Evolutionary conservation across 1,140 invertebrate genomes (phyloP).

Genomic region (Palaemon carinicauda): DNA sequence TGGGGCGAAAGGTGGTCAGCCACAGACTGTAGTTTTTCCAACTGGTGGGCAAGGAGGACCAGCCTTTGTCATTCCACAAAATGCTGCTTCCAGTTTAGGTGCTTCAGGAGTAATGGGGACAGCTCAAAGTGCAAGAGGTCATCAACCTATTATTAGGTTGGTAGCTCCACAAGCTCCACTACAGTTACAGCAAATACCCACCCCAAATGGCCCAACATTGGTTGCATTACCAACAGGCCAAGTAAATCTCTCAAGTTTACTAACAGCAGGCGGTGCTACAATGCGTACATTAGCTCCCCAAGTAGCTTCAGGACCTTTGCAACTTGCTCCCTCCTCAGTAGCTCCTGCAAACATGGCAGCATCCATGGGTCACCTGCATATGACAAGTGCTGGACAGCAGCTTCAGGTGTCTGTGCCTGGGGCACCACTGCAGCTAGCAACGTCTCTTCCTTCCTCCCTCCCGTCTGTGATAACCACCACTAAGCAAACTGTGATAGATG

Average conservation of each 20-base stretch:
- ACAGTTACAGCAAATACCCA: slow-evolving; percentile 68
- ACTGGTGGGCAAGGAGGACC: slow-evolving; percentile 35
- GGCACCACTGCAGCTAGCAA: slow-evolving; percentile 39
- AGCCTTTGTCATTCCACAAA: slow-evolving; percentile 43
- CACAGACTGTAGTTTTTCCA: slow-evolving; percentile 44
- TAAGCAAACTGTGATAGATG: slow-evolving; percentile 57
- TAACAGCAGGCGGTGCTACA: slow-evolving; percentile 42
- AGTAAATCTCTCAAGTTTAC: slow-evolving; percentile 38
- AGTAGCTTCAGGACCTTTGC: slow-evolving; percentile 36
- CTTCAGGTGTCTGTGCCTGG: slow-evolving; percentile 42
- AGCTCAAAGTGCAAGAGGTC: slow-evolving; percentile 36
- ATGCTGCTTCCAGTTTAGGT: slow-evolving; percentile 25
- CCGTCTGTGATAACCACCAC: slow-evolving; percentile 57
- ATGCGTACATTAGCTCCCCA: slow-evolving; percentile 32
- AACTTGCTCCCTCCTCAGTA: slow-evolving; percentile 41
- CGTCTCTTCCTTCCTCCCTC: slow-evolving; percentile 51
- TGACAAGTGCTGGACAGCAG: slow-evolving; percentile 31
- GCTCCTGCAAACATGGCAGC: slow-evolving; percentile 33
- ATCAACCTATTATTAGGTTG: slow-evolving; percentile 41
- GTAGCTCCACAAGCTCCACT: slow-evolving; percentile 63
- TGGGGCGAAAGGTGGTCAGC: slow-evolving; percentile 37
- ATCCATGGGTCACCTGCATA: slow-evolving; percentile 34
- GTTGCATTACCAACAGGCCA: slow-evolving; percentile 64
- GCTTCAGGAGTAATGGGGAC: slow-evolving; percentile 36
- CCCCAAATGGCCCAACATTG: slow-evolving; percentile 66